Evolutionary conservation across 2,888 invertebrate genomes (phyloP).

Genomic region (Bruchidius siliquastri): DNA sequence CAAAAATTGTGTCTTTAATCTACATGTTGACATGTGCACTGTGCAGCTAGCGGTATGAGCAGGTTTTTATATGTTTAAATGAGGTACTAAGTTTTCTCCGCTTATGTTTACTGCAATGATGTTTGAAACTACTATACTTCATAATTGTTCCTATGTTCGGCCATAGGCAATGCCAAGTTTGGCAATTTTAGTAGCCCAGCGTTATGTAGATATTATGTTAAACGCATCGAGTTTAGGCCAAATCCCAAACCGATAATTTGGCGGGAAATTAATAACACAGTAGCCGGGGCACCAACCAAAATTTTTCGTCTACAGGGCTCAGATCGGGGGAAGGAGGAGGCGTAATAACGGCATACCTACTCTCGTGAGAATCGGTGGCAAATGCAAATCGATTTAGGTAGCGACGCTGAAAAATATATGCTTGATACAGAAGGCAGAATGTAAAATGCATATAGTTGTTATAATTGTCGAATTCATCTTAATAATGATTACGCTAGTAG

Average conservation of each 20-base stretch:
- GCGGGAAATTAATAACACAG: conserved; percentile 1
- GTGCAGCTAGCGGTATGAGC: too few relatives aligned
- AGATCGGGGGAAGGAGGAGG: not conserved
- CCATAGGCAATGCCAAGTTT: not conserved
- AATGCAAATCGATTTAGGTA: not conserved
- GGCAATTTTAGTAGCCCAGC: not conserved
- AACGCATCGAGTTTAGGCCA: not conserved
- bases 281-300: not conserved
- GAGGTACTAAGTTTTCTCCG: too few relatives aligned
- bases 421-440: too few relatives aligned
- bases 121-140: not conserved
- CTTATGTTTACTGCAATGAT: too few relatives aligned
- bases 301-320: not conserved
- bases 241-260: conserved; percentile 1
- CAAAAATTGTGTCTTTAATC: too few relatives aligned
- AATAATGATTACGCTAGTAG: too few relatives aligned
- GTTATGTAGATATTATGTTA: not conserved
- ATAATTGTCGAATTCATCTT: too few relatives aligned
- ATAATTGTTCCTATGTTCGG: not conserved
- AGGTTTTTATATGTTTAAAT: too few relatives aligned
- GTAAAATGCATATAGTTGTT: too few relatives aligned
- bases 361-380: not conserved
- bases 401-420: not conserved
- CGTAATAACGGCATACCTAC: not conserved
- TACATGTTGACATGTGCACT: too few relatives aligned